Evolutionary conservation across 1,140 invertebrate genomes (phyloP), one percentile per base, ranked within the genome.

Genomic region (Cydia fagiglandana): DNA sequence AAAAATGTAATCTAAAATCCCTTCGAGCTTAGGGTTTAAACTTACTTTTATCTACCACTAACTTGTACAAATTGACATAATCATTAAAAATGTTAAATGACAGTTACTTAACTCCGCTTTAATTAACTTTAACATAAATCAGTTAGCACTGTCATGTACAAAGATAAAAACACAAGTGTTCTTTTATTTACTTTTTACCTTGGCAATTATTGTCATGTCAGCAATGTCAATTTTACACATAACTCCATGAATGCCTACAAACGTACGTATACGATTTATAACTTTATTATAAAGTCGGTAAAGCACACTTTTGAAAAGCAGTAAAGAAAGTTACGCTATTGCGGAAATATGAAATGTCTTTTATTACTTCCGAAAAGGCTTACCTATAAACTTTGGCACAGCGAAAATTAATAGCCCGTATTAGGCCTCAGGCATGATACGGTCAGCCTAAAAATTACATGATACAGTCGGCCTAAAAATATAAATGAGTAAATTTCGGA

Each of bases 201-300:
- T 70, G 34, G 30, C 15, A 38, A 70, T 70, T 70, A 38, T 70
- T 70, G 34, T 17, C 30, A 28, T 70, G 64, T 38, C 64, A 66
- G 12, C 30, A 7, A 17, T 41, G 66, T 70, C 38, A 17, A 17
- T 5, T 34, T 15, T 50, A 13, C 13, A 15, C 30, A 34, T 34
- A 30, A 34, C 64, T 4, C 34, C 34, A 41, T 6, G 30, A n/a
- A 34, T 9, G 30, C 30, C 56, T 61, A 12, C 17, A 20, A n/a
- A 4, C 3, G 20, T 61, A 24, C 20, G 17, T 56, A 17, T 56
- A 15, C 56, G 3, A 61, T 20, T 61, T 61, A 0, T n/a, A 61
- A 61, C 56, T n/a, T 61, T 61, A 61, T 20, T 61, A 24, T 10
- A 9, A 24, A 12, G 17, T 24, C 17, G 15, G n/a, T 53, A 53